Evolutionary conservation across 23 tunicate genomes (phyloP).

Genomic region (Halocynthia roretzi): DNA sequence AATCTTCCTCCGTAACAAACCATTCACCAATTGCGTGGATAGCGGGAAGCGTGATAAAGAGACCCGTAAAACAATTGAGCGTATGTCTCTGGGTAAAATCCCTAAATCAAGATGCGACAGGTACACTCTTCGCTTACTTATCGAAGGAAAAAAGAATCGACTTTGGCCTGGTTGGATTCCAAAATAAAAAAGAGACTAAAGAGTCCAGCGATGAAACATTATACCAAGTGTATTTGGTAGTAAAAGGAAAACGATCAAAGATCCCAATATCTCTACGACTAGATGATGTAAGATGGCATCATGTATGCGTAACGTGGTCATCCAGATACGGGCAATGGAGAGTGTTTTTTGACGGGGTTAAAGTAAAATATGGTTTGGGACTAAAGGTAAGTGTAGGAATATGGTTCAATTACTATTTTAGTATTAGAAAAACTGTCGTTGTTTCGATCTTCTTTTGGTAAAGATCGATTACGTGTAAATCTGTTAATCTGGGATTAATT

Average conservation of each 20-base stretch:
- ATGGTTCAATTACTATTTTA: too few species aligned
- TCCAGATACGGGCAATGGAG: constrained; percentile 26
- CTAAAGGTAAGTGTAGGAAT: constrained; percentile 3
- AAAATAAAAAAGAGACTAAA: constrained; percentile 3
- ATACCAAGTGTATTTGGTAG: neutral
- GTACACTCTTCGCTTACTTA: constrained; percentile 20
- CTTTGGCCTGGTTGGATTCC: constrained; percentile 12
- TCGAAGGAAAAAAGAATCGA: neutral
- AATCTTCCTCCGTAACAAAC: too few species aligned
- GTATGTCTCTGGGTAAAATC: constrained; percentile 26
- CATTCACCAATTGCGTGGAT: constrained; percentile 12
- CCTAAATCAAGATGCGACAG: constrained; percentile 6
- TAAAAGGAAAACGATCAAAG: constrained; percentile 19
- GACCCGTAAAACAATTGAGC: neutral
- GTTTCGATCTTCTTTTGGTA: neutral
- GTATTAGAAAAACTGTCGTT: neutral
- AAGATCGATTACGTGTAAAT: too few species aligned
- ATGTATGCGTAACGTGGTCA: constrained; percentile 20
- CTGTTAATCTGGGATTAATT: too few species aligned
- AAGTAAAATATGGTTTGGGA: neutral
- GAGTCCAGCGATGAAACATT: neutral
- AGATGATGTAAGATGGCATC: constrained; percentile 35
- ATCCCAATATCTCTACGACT: constrained; percentile 11
- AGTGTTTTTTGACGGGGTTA: constrained; percentile 4
- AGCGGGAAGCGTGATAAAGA: constrained; percentile 11